Base-by-base conservation (phyloP, 1,140 invertebrate genomes). In the Drosophila hydei region DNA sequence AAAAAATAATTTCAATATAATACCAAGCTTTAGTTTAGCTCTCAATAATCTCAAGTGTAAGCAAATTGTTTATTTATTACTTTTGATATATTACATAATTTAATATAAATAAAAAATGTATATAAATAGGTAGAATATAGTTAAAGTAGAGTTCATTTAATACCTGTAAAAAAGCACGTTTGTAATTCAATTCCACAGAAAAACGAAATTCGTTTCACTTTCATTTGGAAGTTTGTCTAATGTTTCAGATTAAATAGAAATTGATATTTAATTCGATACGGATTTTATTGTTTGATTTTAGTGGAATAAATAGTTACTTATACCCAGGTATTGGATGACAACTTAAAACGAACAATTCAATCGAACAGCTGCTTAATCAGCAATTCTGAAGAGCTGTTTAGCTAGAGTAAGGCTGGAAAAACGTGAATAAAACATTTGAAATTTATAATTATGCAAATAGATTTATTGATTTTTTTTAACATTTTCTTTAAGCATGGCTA, bases 401-500 rank as follows among this genome's bases (percentile, higher is more conserved):
- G 36, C 36, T 42, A 16, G 2, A 16, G 19, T 18, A 38, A 43
- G 27, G n/a, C 38, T 14, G 12, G 14, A 9, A 23, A 8, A n/a
- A 9, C 14, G 23, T n/a, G 21, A 33, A 14, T 27, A 65, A 72
- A 65, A 56, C 33, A 58, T 9, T 62, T 47, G 14, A 36, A 48
- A 75, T 51, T 61, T 79, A 68, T 42, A 8, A 8, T 42, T 42
- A 64, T 68, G 60, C 45, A 48, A 54, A 52, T 36, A 72, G 79
- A 54, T 79, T 77, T 74, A 14, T 78, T 79, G 71, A 9, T 67
- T 84, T 77, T 74, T 78, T 79, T 75, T 23, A 48, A 12, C 11
- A 58, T 75, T 75, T 84, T 79, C 21, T 58, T 16, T 51, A 9
- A 58, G 60, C 43, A 33, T 25, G 40, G 58, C 59, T 59, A 60